Evolutionary conservation across 53 echinoderm and acorn worm genomes (phyloP), one percentile per base, ranked within the genome.

Genomic region (Crossaster papposus): DNA sequence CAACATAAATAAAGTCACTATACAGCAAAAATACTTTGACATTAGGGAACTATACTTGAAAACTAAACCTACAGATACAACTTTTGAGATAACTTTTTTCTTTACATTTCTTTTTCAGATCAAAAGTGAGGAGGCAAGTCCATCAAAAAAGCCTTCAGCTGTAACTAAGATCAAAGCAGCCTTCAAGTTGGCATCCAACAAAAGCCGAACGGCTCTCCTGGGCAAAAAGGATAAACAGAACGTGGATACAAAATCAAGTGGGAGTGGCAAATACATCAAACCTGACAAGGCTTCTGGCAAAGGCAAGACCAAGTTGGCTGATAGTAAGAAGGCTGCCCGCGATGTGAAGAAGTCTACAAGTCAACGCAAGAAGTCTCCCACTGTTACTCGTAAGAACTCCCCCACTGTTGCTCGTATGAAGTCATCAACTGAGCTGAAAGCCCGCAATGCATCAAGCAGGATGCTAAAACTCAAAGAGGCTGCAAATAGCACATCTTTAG

Each of bases 111-210:
- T 78, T 38, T 78, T 36, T 51, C 44, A 78, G 36, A 51, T 52
- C 28, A 28, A 23, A 28, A 83, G 29, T 54, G 83, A 71, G 4
- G 50, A 72, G 12, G 28, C 71, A 2, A 44, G 30, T 15, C 62
- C 62, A 17, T 30, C 80, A 54, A 30, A 30, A 28, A 83, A 72
- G 51, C 70, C 54, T 24, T 83, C 83, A 72, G 29, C 83, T 83
- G 51, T 52, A 10, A 72, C 71, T 1, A 83, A 83, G 72, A 72
- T 83, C 71, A 83, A 83, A 72, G 30, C 51, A 24, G 83, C 51
- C 44, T 51, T 72, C 72, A 70, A 72, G 83, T 51, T 53, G 28
- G 72, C 83, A 22, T 83, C 83, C 35, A 71, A 83, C 52, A 83
- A 31, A 53, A 72, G 83, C 52, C 83, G 70, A 22, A 83, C 29